A percentile compares a stretch with the other conserved stretches of the same genome.
Conservation (phyloP, 2,797 vertebrate species). For the Pagetopsis macropterus region DNA sequence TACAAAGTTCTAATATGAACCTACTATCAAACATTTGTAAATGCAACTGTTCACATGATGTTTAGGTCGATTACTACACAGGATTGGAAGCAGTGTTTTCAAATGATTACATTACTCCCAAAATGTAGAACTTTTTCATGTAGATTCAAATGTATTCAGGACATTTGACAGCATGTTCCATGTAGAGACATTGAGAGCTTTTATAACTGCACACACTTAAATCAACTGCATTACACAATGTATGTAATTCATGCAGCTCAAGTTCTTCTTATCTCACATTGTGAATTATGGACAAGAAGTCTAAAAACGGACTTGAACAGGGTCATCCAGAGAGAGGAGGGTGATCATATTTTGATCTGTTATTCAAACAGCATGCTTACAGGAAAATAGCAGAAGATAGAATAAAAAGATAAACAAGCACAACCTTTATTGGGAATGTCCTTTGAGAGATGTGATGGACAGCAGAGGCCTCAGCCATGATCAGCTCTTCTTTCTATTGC, state of each 20-base stretch:
- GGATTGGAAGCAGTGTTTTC: neutral
- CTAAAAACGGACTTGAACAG: neutral
- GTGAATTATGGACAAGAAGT: neutral
- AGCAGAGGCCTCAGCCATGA: conserved; percentile 26
- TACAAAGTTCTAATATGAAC: no score
- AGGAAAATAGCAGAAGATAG: neutral
- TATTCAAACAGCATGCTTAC: neutral
- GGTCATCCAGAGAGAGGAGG: neutral
- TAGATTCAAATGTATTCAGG: neutral
- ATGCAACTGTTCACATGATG: neutral
- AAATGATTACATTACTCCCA: no score
- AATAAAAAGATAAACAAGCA: neutral
- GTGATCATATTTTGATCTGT: neutral
- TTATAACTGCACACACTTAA: neutral
- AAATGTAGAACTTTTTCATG: neutral
- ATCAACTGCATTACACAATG: neutral
- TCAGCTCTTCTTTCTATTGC: conserved; percentile 35
- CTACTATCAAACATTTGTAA: neutral
- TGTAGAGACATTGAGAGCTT: neutral
- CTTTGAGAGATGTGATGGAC: conserved; percentile 16
- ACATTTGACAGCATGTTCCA: neutral
- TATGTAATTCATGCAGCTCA: neutral
- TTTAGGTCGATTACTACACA: neutral
- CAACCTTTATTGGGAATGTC: neutral
- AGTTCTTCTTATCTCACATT: no score